A percentile compares a stretch with the other conserved stretches of the same genome.
phyloP scores from a whole-genome alignment of 2,888 invertebrate species.

The Endomychus coccineus region DNA sequence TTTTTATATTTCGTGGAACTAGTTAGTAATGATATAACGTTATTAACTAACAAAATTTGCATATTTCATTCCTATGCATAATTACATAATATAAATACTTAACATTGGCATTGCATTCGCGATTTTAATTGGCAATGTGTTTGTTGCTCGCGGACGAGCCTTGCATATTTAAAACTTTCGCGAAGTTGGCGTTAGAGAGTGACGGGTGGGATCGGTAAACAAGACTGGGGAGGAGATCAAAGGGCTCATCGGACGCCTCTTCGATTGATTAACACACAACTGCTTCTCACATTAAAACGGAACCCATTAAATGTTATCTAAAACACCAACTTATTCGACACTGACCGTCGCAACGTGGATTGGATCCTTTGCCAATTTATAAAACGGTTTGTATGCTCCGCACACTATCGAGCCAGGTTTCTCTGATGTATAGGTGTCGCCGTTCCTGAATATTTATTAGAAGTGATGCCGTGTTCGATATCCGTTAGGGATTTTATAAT shows the following conservation, averaged over 20 bases:
- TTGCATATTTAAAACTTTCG: conserved; percentile 40
- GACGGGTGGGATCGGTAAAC: conserved; percentile 26
- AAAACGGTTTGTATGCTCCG: conserved; percentile 30
- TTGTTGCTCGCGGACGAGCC: conserved; percentile 31
- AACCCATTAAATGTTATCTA: conserved; percentile 30
- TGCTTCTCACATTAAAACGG: conserved; percentile 28
- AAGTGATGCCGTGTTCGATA: conserved; percentile 22
- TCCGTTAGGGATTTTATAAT: conserved; percentile 28
- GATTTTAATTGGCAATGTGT: conserved; percentile 39
- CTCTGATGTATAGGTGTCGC: conserved; percentile 40
- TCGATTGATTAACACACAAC: conserved; percentile 35
- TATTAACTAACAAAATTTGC: no score
- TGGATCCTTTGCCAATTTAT: conserved; percentile 12
- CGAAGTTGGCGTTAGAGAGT: conserved; percentile 28
- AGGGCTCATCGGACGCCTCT: conserved; percentile 30
- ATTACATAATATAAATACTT: no score
- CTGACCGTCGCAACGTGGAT: conserved; percentile 12
- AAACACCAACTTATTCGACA: conserved; percentile 26
- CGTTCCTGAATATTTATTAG: conserved; percentile 41
- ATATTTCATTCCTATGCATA: no score
- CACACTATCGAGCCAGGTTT: conserved; percentile 31
- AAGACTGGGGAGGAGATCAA: conserved; percentile 33
- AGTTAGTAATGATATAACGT: no score
- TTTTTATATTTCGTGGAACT: no score
- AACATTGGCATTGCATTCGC: no score